Evolutionary conservation across 1,140 invertebrate genomes (phyloP).

Genomic region (Melanaphis sacchari): DNA sequence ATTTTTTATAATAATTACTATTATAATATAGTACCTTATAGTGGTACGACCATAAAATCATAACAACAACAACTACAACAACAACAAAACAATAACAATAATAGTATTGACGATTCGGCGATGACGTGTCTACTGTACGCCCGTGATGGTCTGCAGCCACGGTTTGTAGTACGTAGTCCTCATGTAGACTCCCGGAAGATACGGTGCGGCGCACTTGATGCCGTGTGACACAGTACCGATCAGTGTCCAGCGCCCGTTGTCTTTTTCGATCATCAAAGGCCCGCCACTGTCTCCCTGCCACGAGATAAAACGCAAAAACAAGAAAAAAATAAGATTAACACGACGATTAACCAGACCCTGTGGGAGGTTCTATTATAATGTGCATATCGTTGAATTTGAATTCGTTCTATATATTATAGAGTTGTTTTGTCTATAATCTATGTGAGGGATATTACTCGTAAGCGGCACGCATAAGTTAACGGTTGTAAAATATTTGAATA

Average conservation of each 20-base stretch:
- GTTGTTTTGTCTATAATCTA: background rate
- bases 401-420: background rate
- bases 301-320: background rate
- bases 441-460: background rate
- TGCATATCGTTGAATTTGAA: background rate
- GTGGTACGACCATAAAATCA: background rate
- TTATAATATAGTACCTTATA: background rate
- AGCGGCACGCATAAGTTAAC: background rate
- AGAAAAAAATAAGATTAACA: too few species aligned
- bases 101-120: background rate
- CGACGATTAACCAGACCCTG: too few species aligned
- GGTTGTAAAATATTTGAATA: background rate
- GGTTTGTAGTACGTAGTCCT: constrained; percentile 89
- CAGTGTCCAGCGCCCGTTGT: constrained; percentile 86
- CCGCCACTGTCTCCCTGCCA: constrained; percentile 91
- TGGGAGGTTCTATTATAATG: too few species aligned
- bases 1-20: background rate
- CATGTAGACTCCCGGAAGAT: constrained; percentile 91
- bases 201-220: constrained; percentile 91
- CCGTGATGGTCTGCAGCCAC: constrained; percentile 86
- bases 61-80: background rate
- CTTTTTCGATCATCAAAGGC: constrained; percentile 82
- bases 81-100: background rate
- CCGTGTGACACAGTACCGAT: constrained; percentile 95
- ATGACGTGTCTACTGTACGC: constrained; percentile 65